Percentiles rank a stretch among this genome's conserved stretches.
phyloP scores from a whole-genome alignment of 64 coral and sea anemone genomes.

The Montipora cactus region DNA sequence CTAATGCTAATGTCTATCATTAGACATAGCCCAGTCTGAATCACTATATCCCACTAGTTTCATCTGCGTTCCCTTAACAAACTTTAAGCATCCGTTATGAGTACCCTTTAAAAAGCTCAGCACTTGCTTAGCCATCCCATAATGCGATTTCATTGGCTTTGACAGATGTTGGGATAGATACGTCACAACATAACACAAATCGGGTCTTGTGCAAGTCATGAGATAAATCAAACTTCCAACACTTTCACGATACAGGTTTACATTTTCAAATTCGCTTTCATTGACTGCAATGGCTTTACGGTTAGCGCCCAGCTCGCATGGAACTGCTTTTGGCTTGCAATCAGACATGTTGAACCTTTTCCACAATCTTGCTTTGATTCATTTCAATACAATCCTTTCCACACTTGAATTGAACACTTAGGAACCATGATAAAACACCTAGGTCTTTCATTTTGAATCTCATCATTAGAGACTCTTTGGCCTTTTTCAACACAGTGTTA shows the following conservation, averaged over 20 bases:
- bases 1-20: conserved; percentile 56
- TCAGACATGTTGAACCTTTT: conserved; percentile 66
- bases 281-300: conserved; percentile 21
- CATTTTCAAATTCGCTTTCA: conserved; percentile 21
- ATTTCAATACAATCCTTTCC: too few relatives aligned
- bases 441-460: not conserved
- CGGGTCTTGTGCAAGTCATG: conserved; percentile 64
- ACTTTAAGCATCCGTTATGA: conserved; percentile 35
- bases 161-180: conserved; percentile 56
- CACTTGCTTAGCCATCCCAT: conserved; percentile 51
- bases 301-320: conserved; percentile 35
- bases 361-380: too few relatives aligned
- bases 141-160: conserved; percentile 36
- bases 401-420: too few relatives aligned
- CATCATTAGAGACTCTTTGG: not conserved
- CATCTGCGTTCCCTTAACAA: conserved; percentile 23
- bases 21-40: conserved; percentile 47
- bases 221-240: conserved; percentile 63
- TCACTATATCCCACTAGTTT: conserved; percentile 9
- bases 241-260: conserved; percentile 40
- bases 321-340: conserved; percentile 69
- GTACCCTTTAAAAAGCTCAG: conserved; percentile 57
- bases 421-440: not conserved
- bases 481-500: conserved; percentile 29
- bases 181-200: conserved; percentile 66